phyloP scores from a whole-genome alignment of 2,888 invertebrate species.

The Papilio gigon region DNA sequence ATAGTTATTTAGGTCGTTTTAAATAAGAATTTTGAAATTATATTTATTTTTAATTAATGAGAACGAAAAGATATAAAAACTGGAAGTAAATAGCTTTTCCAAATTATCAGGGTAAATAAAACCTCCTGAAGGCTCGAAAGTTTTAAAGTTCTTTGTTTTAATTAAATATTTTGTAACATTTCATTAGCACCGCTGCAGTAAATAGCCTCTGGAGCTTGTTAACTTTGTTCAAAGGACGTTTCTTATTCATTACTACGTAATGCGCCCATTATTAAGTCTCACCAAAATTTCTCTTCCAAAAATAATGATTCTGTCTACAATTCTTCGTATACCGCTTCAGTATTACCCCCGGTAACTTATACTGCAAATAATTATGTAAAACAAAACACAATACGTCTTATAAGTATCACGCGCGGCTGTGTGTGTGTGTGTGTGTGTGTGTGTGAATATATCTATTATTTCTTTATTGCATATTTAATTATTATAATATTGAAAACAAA shows the following conservation, averaged over 20 bases:
- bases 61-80: neutral
- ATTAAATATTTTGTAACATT: constrained; percentile 14
- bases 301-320: neutral
- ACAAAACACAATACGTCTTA: no score
- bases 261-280: neutral
- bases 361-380: no score
- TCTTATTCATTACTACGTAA: neutral
- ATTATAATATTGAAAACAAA: no score
- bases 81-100: neutral
- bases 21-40: neutral
- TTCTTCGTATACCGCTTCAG: no score
- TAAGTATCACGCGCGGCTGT: no score
- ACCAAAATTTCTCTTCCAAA: neutral
- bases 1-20: no score
- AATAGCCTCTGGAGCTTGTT: constrained; percentile 14
- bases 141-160: constrained; percentile 17
- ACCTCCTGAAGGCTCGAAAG: neutral
- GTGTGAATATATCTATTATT: no score
- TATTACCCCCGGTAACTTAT: no score
- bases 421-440: no score
- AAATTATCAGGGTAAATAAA: neutral
- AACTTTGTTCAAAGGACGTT: constrained; percentile 10
- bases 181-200: constrained; percentile 8
- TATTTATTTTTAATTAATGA: neutral
- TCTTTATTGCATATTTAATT: no score